These are phyloP conservation scores for Hedychridium roseum DNA, from an alignment of 2,888 invertebrate species.

Conservation along the genomic window DNA sequence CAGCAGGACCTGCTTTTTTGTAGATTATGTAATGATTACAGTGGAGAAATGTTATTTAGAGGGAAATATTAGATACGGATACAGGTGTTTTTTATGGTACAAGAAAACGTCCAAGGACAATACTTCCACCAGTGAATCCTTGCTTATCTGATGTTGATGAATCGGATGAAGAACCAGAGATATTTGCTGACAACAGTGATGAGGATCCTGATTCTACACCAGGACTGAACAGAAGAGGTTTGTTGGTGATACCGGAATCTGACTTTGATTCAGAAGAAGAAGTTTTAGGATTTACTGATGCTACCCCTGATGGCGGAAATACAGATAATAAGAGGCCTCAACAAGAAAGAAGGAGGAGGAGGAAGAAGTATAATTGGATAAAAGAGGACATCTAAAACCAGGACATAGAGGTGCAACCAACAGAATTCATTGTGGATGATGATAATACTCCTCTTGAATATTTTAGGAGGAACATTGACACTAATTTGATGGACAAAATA, in stretches of 20 bases:
- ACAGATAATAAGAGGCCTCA: not conserved
- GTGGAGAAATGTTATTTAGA: not conserved
- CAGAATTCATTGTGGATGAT: not conserved
- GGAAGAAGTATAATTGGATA: not conserved
- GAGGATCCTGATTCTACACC: slow-evolving; percentile 1
- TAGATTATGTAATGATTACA: not conserved
- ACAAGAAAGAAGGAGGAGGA: not conserved
- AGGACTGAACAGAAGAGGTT: slow-evolving; percentile 2
- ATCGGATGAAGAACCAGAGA: slow-evolving; percentile 1
- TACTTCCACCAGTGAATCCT: not conserved
- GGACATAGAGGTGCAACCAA: not conserved
- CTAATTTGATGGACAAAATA: not conserved
- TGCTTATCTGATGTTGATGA: not conserved
- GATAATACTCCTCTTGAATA: not conserved
- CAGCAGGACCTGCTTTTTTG: not conserved
- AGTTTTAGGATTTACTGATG: not conserved
- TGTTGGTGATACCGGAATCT: not conserved
- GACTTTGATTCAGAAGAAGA: slow-evolving; percentile 1
- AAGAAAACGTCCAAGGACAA: slow-evolving; percentile 1
- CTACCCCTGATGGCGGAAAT: not conserved
- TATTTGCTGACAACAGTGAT: not conserved
- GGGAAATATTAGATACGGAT: not conserved
- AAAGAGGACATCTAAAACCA: not conserved
- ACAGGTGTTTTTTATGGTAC: too few species aligned
- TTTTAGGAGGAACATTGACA: not conserved